phyloP scores from a whole-genome alignment of 2,797 vertebrate genomes.

The Crocodylus rhombifer region DNA sequence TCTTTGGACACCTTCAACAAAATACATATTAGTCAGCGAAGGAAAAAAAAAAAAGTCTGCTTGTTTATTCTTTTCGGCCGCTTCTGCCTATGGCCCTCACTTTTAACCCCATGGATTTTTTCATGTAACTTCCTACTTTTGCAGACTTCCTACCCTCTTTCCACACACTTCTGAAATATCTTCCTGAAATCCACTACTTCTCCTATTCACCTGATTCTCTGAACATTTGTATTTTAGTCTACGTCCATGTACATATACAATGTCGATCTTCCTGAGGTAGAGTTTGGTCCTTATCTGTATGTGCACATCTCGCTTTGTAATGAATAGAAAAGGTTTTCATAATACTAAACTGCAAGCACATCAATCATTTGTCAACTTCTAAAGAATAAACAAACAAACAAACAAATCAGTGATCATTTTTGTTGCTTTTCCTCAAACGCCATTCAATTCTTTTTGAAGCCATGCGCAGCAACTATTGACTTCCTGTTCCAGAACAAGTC shows the following conservation, averaged over 20 bases:
- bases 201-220: not conserved
- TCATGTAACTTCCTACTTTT: not conserved
- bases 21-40: fast-evolving
- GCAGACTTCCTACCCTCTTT: fast-evolving
- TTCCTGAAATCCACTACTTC: not conserved
- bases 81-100: not conserved
- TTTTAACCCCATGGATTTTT: not conserved
- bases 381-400: not conserved
- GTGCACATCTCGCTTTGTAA: not conserved
- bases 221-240: not conserved
- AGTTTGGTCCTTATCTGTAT: not conserved
- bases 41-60: fast-evolving
- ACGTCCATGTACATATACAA: not conserved
- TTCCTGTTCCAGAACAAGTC: not conserved
- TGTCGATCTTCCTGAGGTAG: not conserved
- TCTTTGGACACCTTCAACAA: constrained; percentile 87
- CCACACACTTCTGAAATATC: not conserved
- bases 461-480: not conserved
- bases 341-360: not conserved
- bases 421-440: not conserved
- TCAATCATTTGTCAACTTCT: not conserved
- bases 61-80: not conserved
- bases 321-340: not conserved
- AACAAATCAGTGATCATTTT: not conserved
- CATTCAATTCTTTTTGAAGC: not conserved